Evolutionary conservation across 1,140 invertebrate species (phyloP), one percentile per base, ranked within the genome.

Genomic region (Colletes latitarsis): DNA sequence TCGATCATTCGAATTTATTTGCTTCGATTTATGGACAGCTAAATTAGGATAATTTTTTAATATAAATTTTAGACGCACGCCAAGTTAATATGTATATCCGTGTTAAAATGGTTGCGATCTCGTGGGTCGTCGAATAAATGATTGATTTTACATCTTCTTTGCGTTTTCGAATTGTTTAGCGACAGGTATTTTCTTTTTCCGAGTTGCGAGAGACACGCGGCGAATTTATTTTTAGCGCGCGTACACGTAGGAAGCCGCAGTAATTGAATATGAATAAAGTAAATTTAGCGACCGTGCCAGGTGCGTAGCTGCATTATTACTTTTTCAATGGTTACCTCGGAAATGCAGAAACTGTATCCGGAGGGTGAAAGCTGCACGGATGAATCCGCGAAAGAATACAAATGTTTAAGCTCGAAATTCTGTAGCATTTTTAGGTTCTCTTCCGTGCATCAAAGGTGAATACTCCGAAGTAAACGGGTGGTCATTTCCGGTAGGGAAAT

Each of bases 181-280:
- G n/a, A 66, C 52, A 49, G 46, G 15, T 69, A 21, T 30, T 30
- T 63, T 10, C 30, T 30, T 30, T 5, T n/a, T n/a, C 5, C 15
- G 41, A n/a, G 49, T 53, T 49, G 46, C 39, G 49, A n/a, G 39
- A 19, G 19, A 64, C 43, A 3, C 14, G 30, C 49, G 43, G 77
- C 53, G 60, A 73, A 63, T 77, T 68, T 81, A 77, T 67, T 76
- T 81, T 55, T 53, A 19, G 17, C 17, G 19, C 17, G 19, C 60
- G 49, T 30, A 64, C 49, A 12, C 17, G 41, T 12, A 57, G 49
- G 30, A 39, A 30, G 46, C n/a, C 6, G 9, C 14, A 8, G 70
- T 79, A 79, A 79, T 79, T 66, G 70, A 79, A 79, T 79, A 79
- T 64, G 77, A 79, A 79, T 79, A 79, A 79, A 79, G 53, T 57